Base-by-base conservation (phyloP, 2,797 vertebrate species). In the Fratercula arctica region DNA sequence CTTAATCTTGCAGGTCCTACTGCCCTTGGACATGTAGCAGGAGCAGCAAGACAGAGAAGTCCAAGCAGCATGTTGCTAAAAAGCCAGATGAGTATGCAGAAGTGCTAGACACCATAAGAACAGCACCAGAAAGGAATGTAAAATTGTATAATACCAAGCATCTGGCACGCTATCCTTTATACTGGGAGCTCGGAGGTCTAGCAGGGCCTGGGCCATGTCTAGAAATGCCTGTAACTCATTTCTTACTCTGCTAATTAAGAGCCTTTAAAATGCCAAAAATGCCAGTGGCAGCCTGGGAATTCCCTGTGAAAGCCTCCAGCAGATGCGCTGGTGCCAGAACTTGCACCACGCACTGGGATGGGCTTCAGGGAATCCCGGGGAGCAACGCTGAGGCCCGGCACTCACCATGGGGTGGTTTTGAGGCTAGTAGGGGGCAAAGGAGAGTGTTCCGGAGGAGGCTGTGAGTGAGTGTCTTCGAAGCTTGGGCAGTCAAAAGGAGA, bases 251-350 rank as follows among this genome's bases (percentile, higher is more conserved):
- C 59, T 72, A 88, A 86, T 81, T 88, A 60, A 87, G 51, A 93
- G 82, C 66, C 39, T 96, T 92, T 56, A 78, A 66, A 80, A 90
- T 67, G 68, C 84, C n/a, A 85, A 88, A 95, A 93, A 83, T 92
- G 56, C 63, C 59, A 48, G 54, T 76, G 69, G 45, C 72, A 94
- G 85, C 68, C 54, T 81, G 66, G 90, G 66, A 85, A 86, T 92
- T 81, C 82, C 85, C 59, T 56, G 33, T 48, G 50, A 1, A 2
- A 96, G 63, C 61, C 78, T 92, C 28, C 26, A 14, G 82, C 10
- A 0, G 5, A 15, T 31, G 64, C 35, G 41, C 66, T 81, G 66
- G 57, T 93, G 75, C 78, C 91, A 96, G 57, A 2, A 1, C 67
- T 76, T 8, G 29, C 18, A 14, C 69, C 28, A 10, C 0, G 0